phyloP scores from a whole-genome alignment of 2,888 invertebrate species.

The Tubulanus polymorphus region DNA sequence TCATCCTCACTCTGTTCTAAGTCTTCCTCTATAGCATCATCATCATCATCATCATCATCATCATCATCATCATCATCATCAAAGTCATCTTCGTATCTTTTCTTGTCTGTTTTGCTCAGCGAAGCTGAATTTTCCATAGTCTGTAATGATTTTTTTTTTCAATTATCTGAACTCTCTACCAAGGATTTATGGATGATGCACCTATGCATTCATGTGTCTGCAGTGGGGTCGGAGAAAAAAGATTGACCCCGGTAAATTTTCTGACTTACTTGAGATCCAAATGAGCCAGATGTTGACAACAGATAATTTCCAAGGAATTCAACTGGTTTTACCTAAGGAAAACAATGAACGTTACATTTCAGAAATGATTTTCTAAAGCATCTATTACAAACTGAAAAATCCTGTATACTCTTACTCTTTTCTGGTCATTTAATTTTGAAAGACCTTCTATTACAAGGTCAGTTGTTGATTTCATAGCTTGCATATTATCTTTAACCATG shows the following conservation, averaged over 20 bases:
- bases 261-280: too few relatives aligned
- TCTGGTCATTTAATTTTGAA: constrained; percentile 29
- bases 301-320: constrained; percentile 39
- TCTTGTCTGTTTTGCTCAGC: too few relatives aligned
- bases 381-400: neutral
- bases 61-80: constrained; percentile 8
- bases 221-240: too few relatives aligned
- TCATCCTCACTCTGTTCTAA: constrained; percentile 17
- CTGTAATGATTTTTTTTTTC: too few relatives aligned
- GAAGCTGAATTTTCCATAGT: too few relatives aligned
- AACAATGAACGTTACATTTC: neutral
- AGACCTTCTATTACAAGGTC: constrained; percentile 36
- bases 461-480: constrained; percentile 33
- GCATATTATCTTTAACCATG: constrained; percentile 41
- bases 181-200: too few relatives aligned
- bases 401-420: constrained; percentile 31
- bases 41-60: constrained; percentile 3
- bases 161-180: too few relatives aligned
- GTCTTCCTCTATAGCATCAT: constrained; percentile 13
- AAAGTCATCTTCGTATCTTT: neutral
- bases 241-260: too few relatives aligned
- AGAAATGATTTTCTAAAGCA: neutral
- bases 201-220: too few relatives aligned
- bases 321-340: constrained; percentile 34
- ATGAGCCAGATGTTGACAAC: constrained; percentile 29